A percentile compares a stretch with the other conserved stretches of the same genome.
Evolutionary conservation across 2,797 vertebrate species (phyloP).

Genomic region (Rhabdomys pumilio): DNA sequence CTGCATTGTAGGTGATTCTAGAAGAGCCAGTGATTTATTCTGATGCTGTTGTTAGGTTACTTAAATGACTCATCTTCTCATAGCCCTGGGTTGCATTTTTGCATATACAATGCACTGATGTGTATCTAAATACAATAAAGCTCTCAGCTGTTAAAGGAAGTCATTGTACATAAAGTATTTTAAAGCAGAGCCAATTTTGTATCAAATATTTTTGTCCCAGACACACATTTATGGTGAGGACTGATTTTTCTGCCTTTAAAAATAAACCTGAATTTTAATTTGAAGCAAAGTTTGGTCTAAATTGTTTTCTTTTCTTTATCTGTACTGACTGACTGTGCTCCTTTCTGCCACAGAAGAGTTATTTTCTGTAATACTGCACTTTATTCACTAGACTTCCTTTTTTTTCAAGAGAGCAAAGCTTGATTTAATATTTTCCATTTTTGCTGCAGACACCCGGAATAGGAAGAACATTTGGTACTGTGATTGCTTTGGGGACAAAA

Average conservation of each 20-base stretch:
- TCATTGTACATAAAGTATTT: slow-evolving; percentile 83
- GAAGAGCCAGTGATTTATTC: not conserved
- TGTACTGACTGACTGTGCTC: slow-evolving; percentile 58
- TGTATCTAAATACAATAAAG: slow-evolving; percentile 88
- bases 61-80: slow-evolving; percentile 71
- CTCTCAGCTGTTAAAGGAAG: slow-evolving; percentile 86
- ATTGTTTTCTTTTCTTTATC: slow-evolving; percentile 85
- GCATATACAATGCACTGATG: slow-evolving; percentile 81
- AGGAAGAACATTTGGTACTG: slow-evolving; percentile 20
- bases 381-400: slow-evolving; percentile 72
- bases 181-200: slow-evolving; percentile 85
- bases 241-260: slow-evolving; percentile 86
- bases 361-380: slow-evolving; percentile 63
- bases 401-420: slow-evolving; percentile 69
- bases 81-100: slow-evolving; percentile 66
- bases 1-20: not conserved
- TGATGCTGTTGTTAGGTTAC: slow-evolving; percentile 58
- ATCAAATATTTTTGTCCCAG: slow-evolving; percentile 83
- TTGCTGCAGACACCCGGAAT: slow-evolving; percentile 63
- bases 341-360: slow-evolving; percentile 9
- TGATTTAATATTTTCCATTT: slow-evolving; percentile 84
- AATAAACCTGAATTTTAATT: slow-evolving; percentile 88
- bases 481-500: slow-evolving; percentile 78
- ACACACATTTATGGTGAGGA: slow-evolving; percentile 79
- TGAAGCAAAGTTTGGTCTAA: slow-evolving; percentile 83